Conservation (phyloP, 2,888 invertebrate genomes). For the Phalera bucephala region DNA sequence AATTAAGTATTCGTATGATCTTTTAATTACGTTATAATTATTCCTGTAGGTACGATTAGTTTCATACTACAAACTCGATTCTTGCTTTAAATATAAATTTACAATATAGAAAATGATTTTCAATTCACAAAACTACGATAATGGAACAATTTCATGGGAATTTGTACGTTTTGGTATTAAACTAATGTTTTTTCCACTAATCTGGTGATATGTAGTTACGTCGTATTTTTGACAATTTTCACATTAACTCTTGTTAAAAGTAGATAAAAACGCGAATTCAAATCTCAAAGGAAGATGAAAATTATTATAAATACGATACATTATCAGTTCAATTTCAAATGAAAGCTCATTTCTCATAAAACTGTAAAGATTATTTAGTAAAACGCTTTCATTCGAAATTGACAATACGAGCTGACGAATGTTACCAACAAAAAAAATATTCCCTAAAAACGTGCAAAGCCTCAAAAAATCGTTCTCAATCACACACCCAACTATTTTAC, state of each 20-base stretch:
- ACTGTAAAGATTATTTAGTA: too few relatives aligned
- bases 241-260: slow-evolving; percentile 25
- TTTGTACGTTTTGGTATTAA: slow-evolving; percentile 40
- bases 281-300: slow-evolving; percentile 27
- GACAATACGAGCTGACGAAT: too few relatives aligned
- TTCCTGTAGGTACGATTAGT: slow-evolving; percentile 9
- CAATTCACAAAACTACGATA: slow-evolving; percentile 19
- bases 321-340: too few relatives aligned
- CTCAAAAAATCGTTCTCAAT: slow-evolving; percentile 14
- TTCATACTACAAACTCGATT: slow-evolving; percentile 38
- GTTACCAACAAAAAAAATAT: too few relatives aligned
- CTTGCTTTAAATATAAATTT: slow-evolving; percentile 38
- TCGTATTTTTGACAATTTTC: slow-evolving; percentile 42
- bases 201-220: slow-evolving; percentile 54
- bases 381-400: too few relatives aligned
- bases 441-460: slow-evolving; percentile 29
- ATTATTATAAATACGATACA: slow-evolving; percentile 31
- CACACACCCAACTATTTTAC: slow-evolving; percentile 26
- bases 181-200: slow-evolving; percentile 3
- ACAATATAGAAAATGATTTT: slow-evolving; percentile 21
- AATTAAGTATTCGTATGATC: too few relatives aligned
- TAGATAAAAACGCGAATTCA: slow-evolving; percentile 15
- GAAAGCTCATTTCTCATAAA: too few relatives aligned
- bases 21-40: too few relatives aligned
- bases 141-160: slow-evolving; percentile 37